phyloP scores from a whole-genome alignment of 2,797 vertebrate genomes.

The Anguilla marmorata region DNA sequence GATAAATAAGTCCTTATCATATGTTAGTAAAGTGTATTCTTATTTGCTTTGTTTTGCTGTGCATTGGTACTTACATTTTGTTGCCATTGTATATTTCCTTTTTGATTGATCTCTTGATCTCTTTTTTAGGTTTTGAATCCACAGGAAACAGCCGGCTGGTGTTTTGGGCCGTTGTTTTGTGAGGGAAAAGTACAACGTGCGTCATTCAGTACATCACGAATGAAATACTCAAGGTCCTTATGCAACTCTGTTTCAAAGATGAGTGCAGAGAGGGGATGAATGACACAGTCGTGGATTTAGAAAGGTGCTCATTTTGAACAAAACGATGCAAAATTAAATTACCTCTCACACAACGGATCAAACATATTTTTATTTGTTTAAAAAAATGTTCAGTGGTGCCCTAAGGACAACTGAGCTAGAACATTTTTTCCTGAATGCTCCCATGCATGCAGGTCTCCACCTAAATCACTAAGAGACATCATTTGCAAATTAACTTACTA shows the following conservation, averaged over 20 bases:
- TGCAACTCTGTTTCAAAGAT: background rate
- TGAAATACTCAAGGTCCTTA: background rate
- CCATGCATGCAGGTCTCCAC: background rate
- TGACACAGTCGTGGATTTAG: background rate
- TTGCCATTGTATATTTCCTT: background rate
- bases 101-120: background rate
- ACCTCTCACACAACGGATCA: background rate
- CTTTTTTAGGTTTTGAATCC: background rate
- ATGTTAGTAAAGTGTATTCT: background rate
- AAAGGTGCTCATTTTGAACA: background rate
- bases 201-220: background rate
- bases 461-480: background rate
- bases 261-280: background rate
- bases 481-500: background rate
- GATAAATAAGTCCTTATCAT: background rate
- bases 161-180: background rate
- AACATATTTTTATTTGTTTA: background rate
- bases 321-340: background rate
- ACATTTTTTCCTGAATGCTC: background rate
- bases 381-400: background rate
- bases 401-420: background rate
- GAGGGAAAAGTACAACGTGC: background rate
- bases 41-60: background rate
- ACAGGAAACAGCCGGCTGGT: slow-evolving; percentile 2
- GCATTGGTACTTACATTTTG: background rate